Base-by-base conservation (phyloP, 92 coral and sea anemone genomes). In the Phymanthus crucifer region DNA sequence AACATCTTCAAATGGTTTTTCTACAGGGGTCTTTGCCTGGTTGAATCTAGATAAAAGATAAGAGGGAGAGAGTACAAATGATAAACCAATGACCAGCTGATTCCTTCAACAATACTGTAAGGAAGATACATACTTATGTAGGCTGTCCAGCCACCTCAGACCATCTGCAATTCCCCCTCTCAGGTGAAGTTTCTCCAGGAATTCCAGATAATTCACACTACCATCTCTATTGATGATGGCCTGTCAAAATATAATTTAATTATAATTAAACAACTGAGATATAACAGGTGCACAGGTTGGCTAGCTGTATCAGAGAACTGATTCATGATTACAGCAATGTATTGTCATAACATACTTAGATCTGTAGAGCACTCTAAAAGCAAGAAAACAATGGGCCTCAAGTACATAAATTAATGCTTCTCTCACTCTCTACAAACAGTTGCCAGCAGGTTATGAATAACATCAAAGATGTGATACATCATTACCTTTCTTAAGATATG, bases 161-260 rank as follows among this genome's bases (percentile, higher is more conserved):
- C 92, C 94, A 56, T 92, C 94, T 16, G 94, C 87, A 29, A 91
- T 92, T 1, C 97, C 97, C 52, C 97, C 94, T 43, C 97, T 83
- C 46, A 90, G 86, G 48, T 92, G 92, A 48, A 89, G 91, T 78
- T 83, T 90, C 26, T 90, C 94, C 73, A 94, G 80, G 73, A 94
- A 94, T 83, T 87, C 92, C 64, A 88, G 72, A 61, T 94, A 94
- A 38, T 87, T 85, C 10, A 94, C 90, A 1, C 94, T 89, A 37
- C 97, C 97, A 92, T 94, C 97, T 77, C 90, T 88, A 48, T 94
- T 94, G 65, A 86, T 80, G 16, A 87, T 88, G 85, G 85, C 90
- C 97, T 92, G 54, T 17, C 27, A 21, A 54, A 54, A 54, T 7
- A 21, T 54, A 54, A 29, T 12, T 2, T 21, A 54, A 54, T 1